phyloP scores from a whole-genome alignment of 2,797 vertebrate genomes.

The Amniataba percoides region DNA sequence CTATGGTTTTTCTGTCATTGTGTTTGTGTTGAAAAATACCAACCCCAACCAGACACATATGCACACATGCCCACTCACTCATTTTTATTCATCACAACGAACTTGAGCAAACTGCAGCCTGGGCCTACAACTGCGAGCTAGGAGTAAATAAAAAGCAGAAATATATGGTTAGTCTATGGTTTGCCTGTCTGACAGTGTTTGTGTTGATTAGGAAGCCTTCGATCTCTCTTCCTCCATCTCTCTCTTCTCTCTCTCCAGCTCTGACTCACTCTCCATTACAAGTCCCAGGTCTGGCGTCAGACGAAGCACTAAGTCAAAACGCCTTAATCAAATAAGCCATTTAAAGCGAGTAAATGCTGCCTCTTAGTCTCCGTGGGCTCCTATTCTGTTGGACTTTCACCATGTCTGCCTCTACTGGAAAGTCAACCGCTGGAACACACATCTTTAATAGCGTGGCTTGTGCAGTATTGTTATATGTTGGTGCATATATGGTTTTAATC shows the following conservation, averaged over 20 bases:
- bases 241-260: conserved; percentile 57
- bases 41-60: conserved; percentile 43
- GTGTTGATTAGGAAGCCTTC: conserved; percentile 52
- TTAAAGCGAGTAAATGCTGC: conserved; percentile 63
- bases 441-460: conserved; percentile 18
- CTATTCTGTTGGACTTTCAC: conserved; percentile 54
- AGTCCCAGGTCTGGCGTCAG: conserved; percentile 73
- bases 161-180: conserved; percentile 43
- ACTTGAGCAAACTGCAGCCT: conserved; percentile 46
- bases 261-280: conserved; percentile 80
- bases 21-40: conserved; percentile 60
- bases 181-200: conserved; percentile 52
- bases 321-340: conserved; percentile 75
- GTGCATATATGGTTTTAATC: conserved; percentile 49
- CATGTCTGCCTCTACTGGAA: conserved; percentile 49
- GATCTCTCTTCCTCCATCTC: conserved; percentile 27
- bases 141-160: conserved; percentile 68
- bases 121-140: conserved; percentile 35
- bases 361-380: conserved; percentile 56
- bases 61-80: conserved; percentile 13
- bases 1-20: conserved; percentile 53
- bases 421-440: conserved; percentile 31
- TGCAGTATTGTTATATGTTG: conserved; percentile 33
- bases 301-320: conserved; percentile 66
- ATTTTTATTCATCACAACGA: conserved; percentile 60